Evolutionary conservation across 2,113 vertebrate genomes (phyloP), one percentile per base, ranked within the genome.

Genomic region (Ammodytes dubius): DNA sequence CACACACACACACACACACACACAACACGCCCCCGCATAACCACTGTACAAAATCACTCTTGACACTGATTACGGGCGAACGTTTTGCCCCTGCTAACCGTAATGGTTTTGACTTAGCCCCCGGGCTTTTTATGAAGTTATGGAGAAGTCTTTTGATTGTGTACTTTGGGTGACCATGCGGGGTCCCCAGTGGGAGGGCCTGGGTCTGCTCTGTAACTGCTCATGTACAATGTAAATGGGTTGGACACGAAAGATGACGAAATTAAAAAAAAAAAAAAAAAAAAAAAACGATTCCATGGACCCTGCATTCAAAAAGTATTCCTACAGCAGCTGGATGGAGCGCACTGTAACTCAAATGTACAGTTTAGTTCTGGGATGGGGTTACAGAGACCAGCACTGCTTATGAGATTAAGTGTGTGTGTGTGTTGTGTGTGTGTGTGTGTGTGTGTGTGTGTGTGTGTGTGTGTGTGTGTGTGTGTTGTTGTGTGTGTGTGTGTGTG

Each of bases 1-100:
- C n/a, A 27, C 27, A 27, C 27, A 27, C 27, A 27, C 27, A 27
- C 27, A 27, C n/a, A n/a, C n/a, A n/a, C n/a, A n/a, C n/a, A n/a
- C n/a, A n/a, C n/a, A 79, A 63, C 63, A 43, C 27, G 7, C 47
- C 5, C 69, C 77, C 73, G 77, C 78, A 70, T 72, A 86, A 67
- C 42, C 76, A 71, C 85, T 88, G 83, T 68, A 70, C 74, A 92
- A 86, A 90, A 90, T 90, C 86, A 86, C 85, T 70, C 73, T 27
- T 91, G 90, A 93, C 87, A 84, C 83, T 92, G 91, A 93, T 93
- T 91, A 79, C 83, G 27, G 9, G 73, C 72, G 80, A 89, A 91
- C 67, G 83, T 85, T 91, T 86, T 27, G 27, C 79, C 83, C 84
- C 79, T 6, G 15, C 70, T 77, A 77, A 86, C 86, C 73, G 46